Conservation (phyloP, 2,113 vertebrate species). For the Scytalopus superciliaris region DNA sequence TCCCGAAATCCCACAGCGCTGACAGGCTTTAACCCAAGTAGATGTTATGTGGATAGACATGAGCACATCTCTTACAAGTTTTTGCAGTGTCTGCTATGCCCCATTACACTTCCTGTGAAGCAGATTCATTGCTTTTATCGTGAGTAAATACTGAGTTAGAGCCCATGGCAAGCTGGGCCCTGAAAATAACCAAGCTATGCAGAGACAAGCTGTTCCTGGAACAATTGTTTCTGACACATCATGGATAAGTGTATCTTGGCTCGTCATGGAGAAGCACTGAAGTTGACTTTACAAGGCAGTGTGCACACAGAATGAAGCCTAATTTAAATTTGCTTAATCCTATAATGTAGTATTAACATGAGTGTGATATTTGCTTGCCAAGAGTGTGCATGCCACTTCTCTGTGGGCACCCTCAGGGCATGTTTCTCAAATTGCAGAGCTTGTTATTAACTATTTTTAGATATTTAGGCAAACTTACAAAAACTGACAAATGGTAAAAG, state of each 20-base stretch:
- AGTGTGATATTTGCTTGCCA: conserved; percentile 35
- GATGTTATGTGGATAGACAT: neutral
- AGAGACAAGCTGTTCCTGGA: conserved; percentile 36
- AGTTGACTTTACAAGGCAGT: conserved; percentile 64
- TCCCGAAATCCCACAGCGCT: neutral
- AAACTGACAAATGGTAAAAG: conserved; percentile 45
- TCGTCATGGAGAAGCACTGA: neutral
- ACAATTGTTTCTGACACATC: conserved; percentile 18
- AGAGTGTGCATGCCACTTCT: conserved; percentile 44
- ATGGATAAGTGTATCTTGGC: conserved; percentile 33
- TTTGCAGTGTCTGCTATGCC: neutral
- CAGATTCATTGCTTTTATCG: neutral
- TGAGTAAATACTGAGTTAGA: conserved; percentile 34
- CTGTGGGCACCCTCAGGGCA: conserved; percentile 43
- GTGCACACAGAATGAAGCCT: conserved; percentile 29
- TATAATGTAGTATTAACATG: conserved; percentile 42
- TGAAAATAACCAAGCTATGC: conserved; percentile 41
- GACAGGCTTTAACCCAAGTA: neutral
- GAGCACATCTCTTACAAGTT: neutral
- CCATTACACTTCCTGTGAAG: conserved; percentile 1
- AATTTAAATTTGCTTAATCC: conserved; percentile 48
- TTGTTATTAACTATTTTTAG: conserved; percentile 58
- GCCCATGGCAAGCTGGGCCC: neutral
- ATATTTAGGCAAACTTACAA: conserved; percentile 44
- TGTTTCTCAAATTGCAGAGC: conserved; percentile 42